phyloP scores from a whole-genome alignment of 2,888 invertebrate genomes.

The Galerucella pusilla region DNA sequence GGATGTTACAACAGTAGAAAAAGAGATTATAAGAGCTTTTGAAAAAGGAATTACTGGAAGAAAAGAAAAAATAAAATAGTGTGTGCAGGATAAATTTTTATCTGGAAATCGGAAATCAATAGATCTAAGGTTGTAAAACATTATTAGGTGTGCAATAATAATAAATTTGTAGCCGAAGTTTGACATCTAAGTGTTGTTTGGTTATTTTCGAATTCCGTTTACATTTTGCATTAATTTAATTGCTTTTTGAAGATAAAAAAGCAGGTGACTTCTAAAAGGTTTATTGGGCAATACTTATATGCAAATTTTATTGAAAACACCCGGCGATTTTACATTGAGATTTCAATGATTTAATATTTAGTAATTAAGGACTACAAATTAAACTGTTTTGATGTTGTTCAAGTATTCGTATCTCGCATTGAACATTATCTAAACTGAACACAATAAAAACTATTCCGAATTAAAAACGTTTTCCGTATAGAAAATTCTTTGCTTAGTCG shows the following conservation, averaged over 20 bases:
- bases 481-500: constrained; percentile 1
- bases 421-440: too few species aligned
- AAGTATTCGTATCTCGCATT: too few species aligned
- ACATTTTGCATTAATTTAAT: not conserved
- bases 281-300: not conserved
- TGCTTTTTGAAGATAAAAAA: not conserved
- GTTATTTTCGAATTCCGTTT: not conserved
- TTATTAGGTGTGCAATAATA: not conserved
- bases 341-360: not conserved
- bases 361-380: too few species aligned
- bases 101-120: too few species aligned
- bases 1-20: too few species aligned
- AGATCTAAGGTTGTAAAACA: too few species aligned
- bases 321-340: not conserved
- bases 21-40: too few species aligned
- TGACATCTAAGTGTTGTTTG: not conserved
- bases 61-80: too few species aligned
- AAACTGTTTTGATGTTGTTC: too few species aligned
- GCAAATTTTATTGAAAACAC: not conserved
- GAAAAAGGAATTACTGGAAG: too few species aligned
- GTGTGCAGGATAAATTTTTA: too few species aligned
- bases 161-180: not conserved
- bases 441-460: not conserved
- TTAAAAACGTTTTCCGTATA: not conserved
- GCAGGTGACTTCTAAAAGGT: not conserved